These are phyloP conservation scores for Adrianichthys oophorus DNA, from an alignment of 2,797 vertebrate species.

Conservation along the genomic window DNA sequence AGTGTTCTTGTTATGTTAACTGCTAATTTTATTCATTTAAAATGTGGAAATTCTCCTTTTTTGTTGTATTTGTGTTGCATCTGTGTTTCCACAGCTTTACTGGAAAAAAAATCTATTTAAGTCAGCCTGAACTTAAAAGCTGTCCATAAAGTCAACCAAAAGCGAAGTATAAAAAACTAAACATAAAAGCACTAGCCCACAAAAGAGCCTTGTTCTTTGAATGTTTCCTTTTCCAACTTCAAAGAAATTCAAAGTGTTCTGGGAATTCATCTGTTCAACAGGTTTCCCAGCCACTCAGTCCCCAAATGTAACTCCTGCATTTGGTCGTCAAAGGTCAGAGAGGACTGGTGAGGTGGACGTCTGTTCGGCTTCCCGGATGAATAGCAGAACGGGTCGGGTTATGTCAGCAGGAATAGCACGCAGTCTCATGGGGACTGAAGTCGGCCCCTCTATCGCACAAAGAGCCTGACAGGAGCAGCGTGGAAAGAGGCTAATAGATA, in stretches of 20 bases:
- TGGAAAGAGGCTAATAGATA: constrained; percentile 18
- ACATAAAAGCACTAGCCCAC: background rate
- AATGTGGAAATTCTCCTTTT: background rate
- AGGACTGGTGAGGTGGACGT: constrained; percentile 18
- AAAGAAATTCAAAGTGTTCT: constrained; percentile 34
- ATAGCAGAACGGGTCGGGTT: constrained; percentile 6
- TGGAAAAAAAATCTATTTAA: too few relatives aligned
- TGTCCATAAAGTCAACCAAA: too few relatives aligned
- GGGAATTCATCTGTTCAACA: constrained; percentile 42
- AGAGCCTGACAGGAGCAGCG: background rate
- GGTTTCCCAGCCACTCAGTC: constrained; percentile 31
- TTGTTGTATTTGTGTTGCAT: background rate
- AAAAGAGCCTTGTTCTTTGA: constrained; percentile 13
- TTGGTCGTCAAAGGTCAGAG: constrained; percentile 24
- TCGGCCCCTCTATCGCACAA: constrained; percentile 7
- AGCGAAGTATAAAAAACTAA: too few relatives aligned
- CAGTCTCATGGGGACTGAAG: constrained; percentile 8
- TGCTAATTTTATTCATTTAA: background rate
- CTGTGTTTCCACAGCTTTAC: background rate
- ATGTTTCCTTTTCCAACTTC: constrained; percentile 22
- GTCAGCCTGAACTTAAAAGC: too few relatives aligned
- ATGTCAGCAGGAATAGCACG: constrained; percentile 30
- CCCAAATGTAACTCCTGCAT: constrained; percentile 7
- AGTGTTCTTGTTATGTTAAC: background rate
- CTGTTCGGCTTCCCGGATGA: constrained; percentile 10